Evolutionary conservation across 1,140 invertebrate species (phyloP).

Genomic region (Dendroctonus valens): DNA sequence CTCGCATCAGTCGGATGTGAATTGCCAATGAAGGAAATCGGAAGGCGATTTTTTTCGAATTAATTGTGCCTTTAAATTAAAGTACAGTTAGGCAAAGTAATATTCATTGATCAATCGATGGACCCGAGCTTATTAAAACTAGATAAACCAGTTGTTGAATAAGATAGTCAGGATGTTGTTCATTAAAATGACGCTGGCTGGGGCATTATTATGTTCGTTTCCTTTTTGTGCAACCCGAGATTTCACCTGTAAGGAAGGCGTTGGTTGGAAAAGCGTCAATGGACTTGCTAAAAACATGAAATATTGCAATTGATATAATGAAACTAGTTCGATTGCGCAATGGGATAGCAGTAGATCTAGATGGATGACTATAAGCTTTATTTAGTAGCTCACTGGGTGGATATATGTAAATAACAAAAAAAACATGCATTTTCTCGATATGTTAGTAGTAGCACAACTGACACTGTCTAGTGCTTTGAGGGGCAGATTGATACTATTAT

Average conservation of each 20-base stretch:
- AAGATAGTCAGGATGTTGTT: slow-evolving; percentile 39
- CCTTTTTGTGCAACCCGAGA: slow-evolving; percentile 10
- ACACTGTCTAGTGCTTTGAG: too few species aligned
- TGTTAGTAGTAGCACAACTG: too few species aligned
- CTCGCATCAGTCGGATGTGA: slow-evolving; percentile 21
- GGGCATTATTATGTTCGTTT: slow-evolving; percentile 22
- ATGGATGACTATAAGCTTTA: too few species aligned
- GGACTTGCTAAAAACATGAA: background rate
- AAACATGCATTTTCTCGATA: too few species aligned
- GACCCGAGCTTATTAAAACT: slow-evolving; percentile 36
- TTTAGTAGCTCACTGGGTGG: too few species aligned
- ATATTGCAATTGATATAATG: too few species aligned
- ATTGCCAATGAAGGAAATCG: slow-evolving; percentile 24
- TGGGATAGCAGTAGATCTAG: too few species aligned
- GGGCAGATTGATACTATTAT: too few species aligned
- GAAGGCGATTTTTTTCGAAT: slow-evolving; percentile 24
- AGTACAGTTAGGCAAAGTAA: slow-evolving; percentile 36
- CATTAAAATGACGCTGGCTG: slow-evolving; percentile 37
- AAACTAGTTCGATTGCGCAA: too few species aligned
- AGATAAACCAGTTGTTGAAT: slow-evolving; percentile 40
- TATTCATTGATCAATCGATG: slow-evolving; percentile 37
- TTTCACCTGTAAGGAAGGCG: background rate
- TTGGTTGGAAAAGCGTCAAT: slow-evolving; percentile 1
- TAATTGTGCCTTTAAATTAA: slow-evolving; percentile 31
- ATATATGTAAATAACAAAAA: too few species aligned